Evolutionary conservation across 2,888 invertebrate species (phyloP).

Genomic region (Tetranychus truncatus): DNA sequence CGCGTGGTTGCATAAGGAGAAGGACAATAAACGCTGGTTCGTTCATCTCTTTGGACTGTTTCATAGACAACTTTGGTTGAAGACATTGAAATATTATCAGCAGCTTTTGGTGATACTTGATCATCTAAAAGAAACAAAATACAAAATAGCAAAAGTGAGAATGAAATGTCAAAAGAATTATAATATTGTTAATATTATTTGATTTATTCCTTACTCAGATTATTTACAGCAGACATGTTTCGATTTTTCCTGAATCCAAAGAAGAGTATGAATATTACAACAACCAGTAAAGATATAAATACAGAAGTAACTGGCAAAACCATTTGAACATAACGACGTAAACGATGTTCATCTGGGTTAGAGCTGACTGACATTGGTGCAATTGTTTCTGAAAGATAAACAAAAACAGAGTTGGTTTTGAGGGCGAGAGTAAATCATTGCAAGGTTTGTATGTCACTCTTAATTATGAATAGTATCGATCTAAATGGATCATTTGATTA

Average conservation of each 20-base stretch:
- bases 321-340: slow-evolving; percentile 11
- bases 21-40: slow-evolving; percentile 11
- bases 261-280: slow-evolving; percentile 9
- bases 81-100: slow-evolving; percentile 14
- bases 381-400: slow-evolving; percentile 7
- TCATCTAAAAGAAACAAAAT: not conserved
- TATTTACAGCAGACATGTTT: not conserved
- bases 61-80: slow-evolving; percentile 12
- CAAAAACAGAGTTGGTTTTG: not conserved
- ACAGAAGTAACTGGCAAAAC: slow-evolving; percentile 7
- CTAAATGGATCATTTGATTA: not conserved
- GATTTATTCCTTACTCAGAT: not conserved
- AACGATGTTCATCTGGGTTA: not conserved
- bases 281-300: slow-evolving; percentile 5
- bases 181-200: not conserved
- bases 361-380: slow-evolving; percentile 5
- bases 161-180: not conserved
- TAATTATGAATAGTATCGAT: not conserved
- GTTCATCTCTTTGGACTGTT: slow-evolving; percentile 9
- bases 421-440: not conserved
- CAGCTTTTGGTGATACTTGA: not conserved
- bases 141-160: not conserved
- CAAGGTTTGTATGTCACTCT: not conserved
- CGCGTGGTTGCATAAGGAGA: slow-evolving; percentile 14
- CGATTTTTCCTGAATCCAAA: slow-evolving; percentile 10